phyloP scores from a whole-genome alignment of 2,888 invertebrate genomes.

The Schizotus pectinicornis region DNA sequence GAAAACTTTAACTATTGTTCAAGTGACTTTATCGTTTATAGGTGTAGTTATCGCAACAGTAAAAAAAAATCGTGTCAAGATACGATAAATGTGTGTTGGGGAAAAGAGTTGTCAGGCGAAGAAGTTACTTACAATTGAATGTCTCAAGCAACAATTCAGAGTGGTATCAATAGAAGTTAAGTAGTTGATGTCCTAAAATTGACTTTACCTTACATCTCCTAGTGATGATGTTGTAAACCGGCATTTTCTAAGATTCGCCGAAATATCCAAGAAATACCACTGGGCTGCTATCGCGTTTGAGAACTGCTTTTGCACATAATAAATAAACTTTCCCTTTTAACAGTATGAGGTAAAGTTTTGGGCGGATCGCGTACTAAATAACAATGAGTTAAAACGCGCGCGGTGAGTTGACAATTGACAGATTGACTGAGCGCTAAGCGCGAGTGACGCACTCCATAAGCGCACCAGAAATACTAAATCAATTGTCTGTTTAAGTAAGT shows the following conservation, averaged over 20 bases:
- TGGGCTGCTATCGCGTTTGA: not conserved
- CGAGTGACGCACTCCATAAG: slow-evolving; percentile 16
- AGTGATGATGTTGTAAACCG: slow-evolving; percentile 67
- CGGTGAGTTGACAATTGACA: slow-evolving; percentile 24
- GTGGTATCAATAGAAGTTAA: not conserved
- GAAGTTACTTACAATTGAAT: too few relatives aligned
- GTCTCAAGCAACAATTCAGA: too few relatives aligned
- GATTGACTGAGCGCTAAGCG: slow-evolving; percentile 18
- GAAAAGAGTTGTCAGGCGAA: too few relatives aligned
- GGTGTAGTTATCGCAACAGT: too few relatives aligned
- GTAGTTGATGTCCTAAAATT: not conserved
- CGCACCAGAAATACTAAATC: slow-evolving; percentile 25
- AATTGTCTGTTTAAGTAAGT: slow-evolving; percentile 13
- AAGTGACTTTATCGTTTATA: too few relatives aligned
- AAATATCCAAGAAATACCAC: slow-evolving; percentile 7
- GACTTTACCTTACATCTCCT: slow-evolving; percentile 66
- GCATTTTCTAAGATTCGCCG: slow-evolving; percentile 57
- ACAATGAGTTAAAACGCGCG: slow-evolving; percentile 22
- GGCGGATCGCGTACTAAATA: slow-evolving; percentile 10
- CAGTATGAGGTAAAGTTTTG: slow-evolving; percentile 2
- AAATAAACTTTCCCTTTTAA: slow-evolving; percentile 6
- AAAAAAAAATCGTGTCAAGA: too few relatives aligned
- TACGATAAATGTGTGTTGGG: too few relatives aligned
- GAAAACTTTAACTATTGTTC: too few relatives aligned
- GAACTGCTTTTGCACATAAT: slow-evolving; percentile 16